Evolutionary conservation across 2,113 vertebrate genomes (phyloP), one percentile per base, ranked within the genome.

Genomic region (Chaetops frenatus): DNA sequence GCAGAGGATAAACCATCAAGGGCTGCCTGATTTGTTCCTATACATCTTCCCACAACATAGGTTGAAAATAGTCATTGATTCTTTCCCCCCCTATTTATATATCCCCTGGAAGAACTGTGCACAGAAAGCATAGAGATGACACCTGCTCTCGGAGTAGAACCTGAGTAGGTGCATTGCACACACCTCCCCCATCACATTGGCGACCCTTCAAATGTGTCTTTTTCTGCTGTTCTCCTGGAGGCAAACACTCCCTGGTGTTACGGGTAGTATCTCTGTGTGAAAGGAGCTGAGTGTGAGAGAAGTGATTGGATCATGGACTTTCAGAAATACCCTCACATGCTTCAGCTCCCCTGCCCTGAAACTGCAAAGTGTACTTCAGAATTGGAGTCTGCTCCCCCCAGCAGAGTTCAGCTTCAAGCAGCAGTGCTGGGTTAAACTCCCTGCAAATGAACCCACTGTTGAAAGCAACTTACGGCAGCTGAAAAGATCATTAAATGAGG

Each of bases 401-500:
- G 45, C 44, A 50, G 79, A 74, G 82, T 91, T 96, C 96, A 91
- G 66, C 81, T 70, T 86, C 76, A 58, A 93, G 94, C 93, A 94
- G 69, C 54, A 92, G 84, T 15, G 48, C 67, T 96, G 92, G 77
- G 88, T 92, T 95, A 86, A 96, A 94, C 89, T 94, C 95, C 81
- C 50, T 97, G 93, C 88, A 94, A 92, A 97, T 74, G 61, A 93
- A 89, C 84, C 58, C 58, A 8, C 90, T 94, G 50, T 92, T 16
- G 17, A 73, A 78, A 96, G 92, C 94, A 94, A 96, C 88, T 92
- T 95, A 65, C 70, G 72, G 94, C 91, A 96, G 93, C 90, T 97
- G 73, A 96, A 95, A 96, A 92, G 93, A 91, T 86, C 83, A 72
- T 90, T 95, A 96, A 97, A 97, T 95, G 86, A 94, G 91, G 81